Evolutionary conservation across 1,140 invertebrate genomes (phyloP).

Genomic region (Cotesia vestalis): DNA sequence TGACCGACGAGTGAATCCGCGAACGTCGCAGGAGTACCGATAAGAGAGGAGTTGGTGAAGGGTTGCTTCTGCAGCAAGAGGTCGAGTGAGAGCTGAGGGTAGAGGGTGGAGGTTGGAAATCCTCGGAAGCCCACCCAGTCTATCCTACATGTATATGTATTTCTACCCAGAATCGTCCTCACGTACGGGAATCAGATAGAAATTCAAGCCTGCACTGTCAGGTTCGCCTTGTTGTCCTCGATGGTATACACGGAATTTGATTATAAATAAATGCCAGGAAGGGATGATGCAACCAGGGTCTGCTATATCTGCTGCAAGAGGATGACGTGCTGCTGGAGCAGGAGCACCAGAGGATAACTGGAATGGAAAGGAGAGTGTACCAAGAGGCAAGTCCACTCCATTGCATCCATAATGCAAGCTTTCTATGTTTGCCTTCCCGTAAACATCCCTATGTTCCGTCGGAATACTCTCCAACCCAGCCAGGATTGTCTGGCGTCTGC

Average conservation of each 20-base stretch:
- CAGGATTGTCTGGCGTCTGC: conserved; percentile 53
- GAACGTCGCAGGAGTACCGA: conserved; percentile 37
- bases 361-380: neutral
- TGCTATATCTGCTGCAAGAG: conserved; percentile 36
- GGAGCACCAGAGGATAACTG: conserved; percentile 24
- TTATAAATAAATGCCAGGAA: conserved; percentile 65
- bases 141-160: neutral
- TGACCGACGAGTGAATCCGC: conserved; percentile 63
- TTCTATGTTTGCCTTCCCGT: conserved; percentile 56
- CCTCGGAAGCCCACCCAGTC: conserved; percentile 31
- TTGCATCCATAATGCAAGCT: conserved; percentile 64
- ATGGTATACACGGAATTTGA: conserved; percentile 64
- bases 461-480: conserved; percentile 50
- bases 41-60: conserved; percentile 3
- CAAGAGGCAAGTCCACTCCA: conserved; percentile 52
- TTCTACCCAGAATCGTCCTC: conserved; percentile 4
- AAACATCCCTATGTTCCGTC: conserved; percentile 56
- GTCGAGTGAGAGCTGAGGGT: conserved; percentile 1
- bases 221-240: conserved; percentile 46
- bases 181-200: conserved; percentile 55
- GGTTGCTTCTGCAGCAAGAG: neutral
- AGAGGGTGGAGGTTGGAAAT: neutral
- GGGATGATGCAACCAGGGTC: conserved; percentile 39
- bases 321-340: conserved; percentile 35
- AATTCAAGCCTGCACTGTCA: conserved; percentile 56